phyloP scores from a whole-genome alignment of 1,140 invertebrate genomes.

The Mycetomoellerius zeteki region DNA sequence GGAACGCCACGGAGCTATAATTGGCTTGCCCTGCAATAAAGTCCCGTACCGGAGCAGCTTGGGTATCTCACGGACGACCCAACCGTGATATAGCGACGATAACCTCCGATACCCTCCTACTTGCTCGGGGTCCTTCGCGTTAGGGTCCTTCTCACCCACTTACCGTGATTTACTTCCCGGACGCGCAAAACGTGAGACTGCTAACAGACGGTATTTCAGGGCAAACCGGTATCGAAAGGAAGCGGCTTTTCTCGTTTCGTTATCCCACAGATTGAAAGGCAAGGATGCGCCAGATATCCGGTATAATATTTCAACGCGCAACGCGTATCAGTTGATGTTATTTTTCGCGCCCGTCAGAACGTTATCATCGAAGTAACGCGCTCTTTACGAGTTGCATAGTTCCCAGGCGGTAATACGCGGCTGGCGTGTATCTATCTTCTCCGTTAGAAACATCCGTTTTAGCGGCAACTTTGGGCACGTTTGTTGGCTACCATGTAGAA shows the following conservation, averaged over 20 bases:
- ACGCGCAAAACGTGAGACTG: conserved; percentile 73
- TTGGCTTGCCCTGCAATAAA: conserved; percentile 81
- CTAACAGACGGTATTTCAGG: conserved; percentile 66
- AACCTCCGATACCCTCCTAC: conserved; percentile 74
- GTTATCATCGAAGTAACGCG: conserved; percentile 38
- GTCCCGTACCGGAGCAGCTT: conserved; percentile 76
- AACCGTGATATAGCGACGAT: conserved; percentile 80
- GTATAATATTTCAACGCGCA: neutral
- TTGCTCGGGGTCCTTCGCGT: conserved; percentile 65
- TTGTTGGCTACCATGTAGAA: conserved; percentile 44
- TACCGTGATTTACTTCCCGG: conserved; percentile 78
- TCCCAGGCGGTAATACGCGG: conserved; percentile 37
- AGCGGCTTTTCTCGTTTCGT: conserved; percentile 34
- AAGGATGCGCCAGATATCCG: neutral
- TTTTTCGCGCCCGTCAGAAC: neutral
- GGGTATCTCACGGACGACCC: conserved; percentile 76
- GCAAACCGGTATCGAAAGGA: conserved; percentile 45
- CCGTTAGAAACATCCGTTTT: conserved; percentile 49
- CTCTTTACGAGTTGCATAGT: conserved; percentile 40
- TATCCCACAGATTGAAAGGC: conserved; percentile 16
- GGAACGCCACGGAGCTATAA: conserved; percentile 76
- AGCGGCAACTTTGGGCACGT: conserved; percentile 33
- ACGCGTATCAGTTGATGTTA: neutral
- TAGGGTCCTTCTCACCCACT: conserved; percentile 79
- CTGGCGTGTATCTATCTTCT: conserved; percentile 47